Conservation (phyloP, 2,797 vertebrate genomes). For the Gobio occitaniae region DNA sequence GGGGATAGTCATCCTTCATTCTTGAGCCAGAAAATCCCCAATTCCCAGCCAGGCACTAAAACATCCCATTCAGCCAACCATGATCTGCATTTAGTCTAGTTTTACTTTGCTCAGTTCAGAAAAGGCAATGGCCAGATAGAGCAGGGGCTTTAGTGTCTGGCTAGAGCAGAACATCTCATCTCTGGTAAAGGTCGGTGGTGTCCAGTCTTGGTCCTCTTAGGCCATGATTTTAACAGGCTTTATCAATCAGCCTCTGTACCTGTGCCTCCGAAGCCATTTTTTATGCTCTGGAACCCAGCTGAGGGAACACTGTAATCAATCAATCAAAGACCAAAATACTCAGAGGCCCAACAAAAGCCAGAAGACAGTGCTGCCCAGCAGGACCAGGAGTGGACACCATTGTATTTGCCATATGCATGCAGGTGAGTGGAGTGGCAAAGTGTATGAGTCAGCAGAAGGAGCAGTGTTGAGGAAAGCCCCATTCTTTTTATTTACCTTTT, state of each 20-base stretch:
- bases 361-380: conserved; percentile 60
- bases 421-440: conserved; percentile 62
- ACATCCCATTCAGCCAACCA: conserved; percentile 56
- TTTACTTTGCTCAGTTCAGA: conserved; percentile 51
- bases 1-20: conserved; percentile 47
- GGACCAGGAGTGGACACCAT: conserved; percentile 67
- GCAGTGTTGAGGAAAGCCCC: conserved; percentile 45
- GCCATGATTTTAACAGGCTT: conserved; percentile 59
- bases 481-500: conserved; percentile 25
- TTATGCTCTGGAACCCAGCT: conserved; percentile 54
- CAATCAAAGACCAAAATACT: conserved; percentile 55
- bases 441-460: conserved; percentile 45
- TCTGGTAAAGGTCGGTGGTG: conserved; percentile 62
- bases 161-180: conserved; percentile 46
- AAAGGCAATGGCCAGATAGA: conserved; percentile 46
- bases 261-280: conserved; percentile 54
- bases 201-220: conserved; percentile 66
- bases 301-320: conserved; percentile 51
- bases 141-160: conserved; percentile 52
- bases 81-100: conserved; percentile 57
- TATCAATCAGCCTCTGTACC: conserved; percentile 53
- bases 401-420: conserved; percentile 59
- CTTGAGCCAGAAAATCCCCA: conserved; percentile 43
- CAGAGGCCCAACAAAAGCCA: conserved; percentile 60
- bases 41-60: conserved; percentile 58